Base-by-base conservation (phyloP, 2,888 invertebrate genomes). In the Ennomos fuscantarius region DNA sequence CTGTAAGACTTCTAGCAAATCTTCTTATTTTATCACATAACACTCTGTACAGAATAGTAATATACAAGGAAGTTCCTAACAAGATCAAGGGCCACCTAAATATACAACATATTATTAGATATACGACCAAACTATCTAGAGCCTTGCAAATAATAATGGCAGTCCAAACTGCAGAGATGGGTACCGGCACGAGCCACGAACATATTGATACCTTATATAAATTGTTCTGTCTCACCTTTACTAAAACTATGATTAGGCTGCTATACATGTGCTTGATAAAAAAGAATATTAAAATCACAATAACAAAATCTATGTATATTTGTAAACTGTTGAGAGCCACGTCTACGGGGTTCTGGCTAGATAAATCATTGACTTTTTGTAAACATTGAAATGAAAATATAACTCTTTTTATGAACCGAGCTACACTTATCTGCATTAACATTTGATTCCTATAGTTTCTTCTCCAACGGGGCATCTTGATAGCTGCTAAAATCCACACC, bases 211-310 rank as follows among this genome's bases (percentile, higher is more conserved):
- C 81, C 66, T 74, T 84, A 55, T 80, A 78, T 36, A 90, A 78
- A 66, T 66, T 82, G 33, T 77, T 74, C 58, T 81, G 80, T 58
- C 79, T 86, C 63, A 85, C 80, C 66, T 84, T 87, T 10, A 89
- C 86, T 63, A 89, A 67, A 15, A 90, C 87, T 61, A 87, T 79
- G 42, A 90, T 84, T 62, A 90, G 73, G 64, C 81, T 86, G 54
- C 88, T 86, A 62, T 89, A 88, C 88, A 90, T 90, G 46, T 90
- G 89, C 56, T 84, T 87, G n/a, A 89, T 84, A 59, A 89, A 86
- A 64, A 86, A 86, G 53, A 86, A 83, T 61, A 89, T 81, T 69
- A 89, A 69, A 60, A 88, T 77, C 12, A 85, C 83, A 49, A 86
- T 81, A 24, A 89, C 89, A 63, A 88, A 85, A 65, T 90, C 88